Conservation (phyloP, 2,113 vertebrate species). For the Takifugu flavidus region DNA sequence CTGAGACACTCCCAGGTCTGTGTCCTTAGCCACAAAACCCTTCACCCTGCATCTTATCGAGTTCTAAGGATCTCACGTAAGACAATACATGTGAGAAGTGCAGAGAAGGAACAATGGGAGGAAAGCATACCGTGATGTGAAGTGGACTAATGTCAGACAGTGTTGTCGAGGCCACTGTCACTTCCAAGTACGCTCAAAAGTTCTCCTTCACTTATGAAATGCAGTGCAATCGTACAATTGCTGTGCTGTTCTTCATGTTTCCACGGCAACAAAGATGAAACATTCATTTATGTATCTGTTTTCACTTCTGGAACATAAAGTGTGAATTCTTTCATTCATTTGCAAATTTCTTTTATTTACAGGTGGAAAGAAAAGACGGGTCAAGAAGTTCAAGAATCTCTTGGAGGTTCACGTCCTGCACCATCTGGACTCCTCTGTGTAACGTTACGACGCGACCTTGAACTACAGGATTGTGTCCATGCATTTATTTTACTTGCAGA, state of each 20-base stretch:
- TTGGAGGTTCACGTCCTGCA: not conserved
- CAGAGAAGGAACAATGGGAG: constrained; percentile 53
- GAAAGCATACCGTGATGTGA: constrained; percentile 69
- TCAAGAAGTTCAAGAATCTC: not conserved
- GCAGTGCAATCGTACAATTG: constrained; percentile 35
- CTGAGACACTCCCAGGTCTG: constrained; percentile 70
- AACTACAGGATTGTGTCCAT: no score
- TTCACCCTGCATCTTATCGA: constrained; percentile 62
- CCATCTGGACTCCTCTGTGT: no score
- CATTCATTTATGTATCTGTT: no score
- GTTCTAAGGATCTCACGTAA: constrained; percentile 75
- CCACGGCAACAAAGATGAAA: no score
- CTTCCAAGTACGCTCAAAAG: constrained; percentile 55
- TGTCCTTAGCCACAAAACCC: constrained; percentile 61
- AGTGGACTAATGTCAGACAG: constrained; percentile 64
- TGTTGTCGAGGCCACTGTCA: constrained; percentile 70
- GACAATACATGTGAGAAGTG: constrained; percentile 80
- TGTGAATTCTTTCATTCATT: constrained; percentile 1
- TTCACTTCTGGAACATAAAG: not conserved
- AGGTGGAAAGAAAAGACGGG: constrained; percentile 23
- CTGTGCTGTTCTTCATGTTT: constrained; percentile 13
- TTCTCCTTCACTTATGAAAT: constrained; percentile 54
- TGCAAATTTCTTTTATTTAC: constrained; percentile 20
- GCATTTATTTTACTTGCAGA: no score
- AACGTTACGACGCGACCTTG: no score